phyloP scores from a whole-genome alignment of 1,140 invertebrate genomes.

The Drosophila yakuba region DNA sequence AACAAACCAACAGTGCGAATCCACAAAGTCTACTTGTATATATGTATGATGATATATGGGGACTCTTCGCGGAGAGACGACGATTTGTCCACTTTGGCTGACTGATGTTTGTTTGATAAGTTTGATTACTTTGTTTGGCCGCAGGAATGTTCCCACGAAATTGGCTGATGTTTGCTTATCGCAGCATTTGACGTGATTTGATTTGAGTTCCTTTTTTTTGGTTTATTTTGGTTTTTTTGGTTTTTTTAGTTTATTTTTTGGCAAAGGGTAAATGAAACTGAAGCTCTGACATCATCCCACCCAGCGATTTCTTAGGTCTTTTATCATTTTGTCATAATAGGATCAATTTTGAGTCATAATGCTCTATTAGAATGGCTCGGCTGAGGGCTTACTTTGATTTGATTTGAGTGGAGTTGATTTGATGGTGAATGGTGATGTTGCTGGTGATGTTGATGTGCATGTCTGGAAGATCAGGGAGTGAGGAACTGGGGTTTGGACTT shows the following conservation, averaged over 20 bases:
- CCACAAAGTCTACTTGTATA: neutral
- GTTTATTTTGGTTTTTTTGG: too few relatives aligned
- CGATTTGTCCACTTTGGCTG: slow-evolving; percentile 79
- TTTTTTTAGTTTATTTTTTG: slow-evolving; percentile 2
- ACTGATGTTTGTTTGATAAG: slow-evolving; percentile 81
- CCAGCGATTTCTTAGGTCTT: neutral
- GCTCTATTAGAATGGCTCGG: slow-evolving; percentile 74
- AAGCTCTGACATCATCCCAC: slow-evolving; percentile 66
- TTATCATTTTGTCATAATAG: slow-evolving; percentile 59
- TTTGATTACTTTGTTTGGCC: slow-evolving; percentile 73
- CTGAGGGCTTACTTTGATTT: slow-evolving; percentile 71
- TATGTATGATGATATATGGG: neutral
- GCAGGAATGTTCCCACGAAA: slow-evolving; percentile 71
- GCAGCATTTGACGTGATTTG: slow-evolving; percentile 79
- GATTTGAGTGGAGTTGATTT: slow-evolving; percentile 54
- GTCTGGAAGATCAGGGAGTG: slow-evolving; percentile 32
- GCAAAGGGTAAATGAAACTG: slow-evolving; percentile 30
- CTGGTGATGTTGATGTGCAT: slow-evolving; percentile 48
- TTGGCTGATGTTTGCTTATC: slow-evolving; percentile 64
- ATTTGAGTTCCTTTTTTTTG: slow-evolving; percentile 47
- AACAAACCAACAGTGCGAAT: slow-evolving; percentile 61
- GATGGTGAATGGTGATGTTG: slow-evolving; percentile 34
- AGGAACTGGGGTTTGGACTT: neutral
- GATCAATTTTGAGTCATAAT: slow-evolving; percentile 81
- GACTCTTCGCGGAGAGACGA: slow-evolving; percentile 16